phyloP scores from a whole-genome alignment of 2,888 invertebrate genomes.

The Erebia ligea region DNA sequence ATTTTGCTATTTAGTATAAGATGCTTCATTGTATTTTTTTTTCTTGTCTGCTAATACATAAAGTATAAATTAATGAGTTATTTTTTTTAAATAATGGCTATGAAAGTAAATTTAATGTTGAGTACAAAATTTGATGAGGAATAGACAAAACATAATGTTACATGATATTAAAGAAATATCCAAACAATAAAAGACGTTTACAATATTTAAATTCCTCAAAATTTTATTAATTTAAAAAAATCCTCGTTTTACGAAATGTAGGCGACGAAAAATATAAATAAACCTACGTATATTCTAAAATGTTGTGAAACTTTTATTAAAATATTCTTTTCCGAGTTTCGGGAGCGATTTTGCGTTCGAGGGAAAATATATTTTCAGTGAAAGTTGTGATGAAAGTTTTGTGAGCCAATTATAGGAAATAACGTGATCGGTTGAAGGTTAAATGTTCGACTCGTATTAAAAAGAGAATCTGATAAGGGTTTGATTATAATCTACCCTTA shows the following conservation, averaged over 20 bases:
- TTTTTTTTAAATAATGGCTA: too few species aligned
- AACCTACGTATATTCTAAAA: slow-evolving; percentile 28
- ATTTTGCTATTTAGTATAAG: background rate
- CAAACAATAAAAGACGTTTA: background rate
- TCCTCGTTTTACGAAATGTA: slow-evolving; percentile 8
- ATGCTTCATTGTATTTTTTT: background rate
- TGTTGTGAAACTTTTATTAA: slow-evolving; percentile 33
- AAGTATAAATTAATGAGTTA: too few species aligned
- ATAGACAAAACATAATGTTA: background rate
- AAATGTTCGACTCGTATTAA: slow-evolving; percentile 20
- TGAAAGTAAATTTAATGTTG: background rate
- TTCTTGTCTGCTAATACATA: too few species aligned
- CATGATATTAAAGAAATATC: background rate
- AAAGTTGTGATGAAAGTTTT: slow-evolving; percentile 28
- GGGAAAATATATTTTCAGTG: slow-evolving; percentile 22
- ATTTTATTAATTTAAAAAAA: slow-evolving; percentile 13
- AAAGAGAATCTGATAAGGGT: slow-evolving; percentile 31
- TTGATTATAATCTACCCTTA: slow-evolving; percentile 29
- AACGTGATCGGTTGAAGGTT: slow-evolving; percentile 23
- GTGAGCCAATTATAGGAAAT: slow-evolving; percentile 30
- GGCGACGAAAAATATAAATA: slow-evolving; percentile 29
- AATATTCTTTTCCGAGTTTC: slow-evolving; percentile 33
- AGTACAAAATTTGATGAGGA: background rate
- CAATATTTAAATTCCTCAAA: background rate
- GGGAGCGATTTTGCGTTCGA: slow-evolving; percentile 25